Evolutionary conservation across 2,797 vertebrate genomes (phyloP), one percentile per base, ranked within the genome.

Genomic region (Arnoldichthys spilopterus): DNA sequence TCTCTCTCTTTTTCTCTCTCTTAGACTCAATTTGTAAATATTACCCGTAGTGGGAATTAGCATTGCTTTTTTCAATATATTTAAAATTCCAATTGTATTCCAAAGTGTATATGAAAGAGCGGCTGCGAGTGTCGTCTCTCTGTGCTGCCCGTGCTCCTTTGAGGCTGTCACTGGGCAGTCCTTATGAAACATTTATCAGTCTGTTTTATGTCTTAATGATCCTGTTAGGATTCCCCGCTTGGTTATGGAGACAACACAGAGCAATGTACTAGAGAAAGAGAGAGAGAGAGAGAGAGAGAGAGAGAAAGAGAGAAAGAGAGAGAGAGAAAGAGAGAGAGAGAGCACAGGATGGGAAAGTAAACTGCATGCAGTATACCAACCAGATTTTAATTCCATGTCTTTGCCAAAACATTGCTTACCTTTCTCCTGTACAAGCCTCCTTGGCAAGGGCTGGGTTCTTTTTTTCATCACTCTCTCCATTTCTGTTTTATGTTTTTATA

Each of bases 401-500:
- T 89, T 91, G 90, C 91, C 91, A 91, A 91, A 92, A 90, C 89
- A 90, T 85, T 88, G 88, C 90, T 92, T 92, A 88, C 90, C 87
- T 92, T 92, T 90, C 89, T 87, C 84, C 82, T 74, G 80, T 92
- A 92, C 87, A 88, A 88, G 87, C 85, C 83, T 86, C 79, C 83
- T 82, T 88, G 86, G 85, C 87, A 89, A 84, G 76, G 85, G 51
- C 74, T 6, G 34, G 58, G 68, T 74, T 73, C 30, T 58, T 59
- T 59, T 59, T 82, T 84, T 79, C 83, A 76, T 73, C 72, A 68
- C 61, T 77, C 81, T 75, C 82, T 86, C 62, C 89, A 88, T 93
- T 94, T 91, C 90, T 93, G 91, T 92, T 94, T 94, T 94, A 92
- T 95, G 92, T 94, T 93, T 94, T 95, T 93, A 93, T 95, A 95